phyloP scores from a whole-genome alignment of 2,888 invertebrate species.

The Drosophila siamana region DNA sequence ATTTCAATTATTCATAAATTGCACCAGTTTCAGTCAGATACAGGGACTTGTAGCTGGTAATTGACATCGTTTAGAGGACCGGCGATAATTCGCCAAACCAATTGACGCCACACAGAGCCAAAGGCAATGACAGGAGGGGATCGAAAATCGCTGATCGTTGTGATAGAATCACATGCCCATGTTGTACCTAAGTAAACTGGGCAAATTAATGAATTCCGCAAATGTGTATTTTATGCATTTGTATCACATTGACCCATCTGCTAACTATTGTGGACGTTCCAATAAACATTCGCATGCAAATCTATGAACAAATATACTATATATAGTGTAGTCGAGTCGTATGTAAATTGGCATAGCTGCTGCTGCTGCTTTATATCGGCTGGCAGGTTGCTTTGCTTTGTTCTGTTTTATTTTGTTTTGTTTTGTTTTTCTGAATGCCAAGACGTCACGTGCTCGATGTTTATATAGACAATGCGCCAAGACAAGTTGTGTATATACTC shows the following conservation, averaged over 20 bases:
- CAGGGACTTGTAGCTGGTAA: constrained; percentile 36
- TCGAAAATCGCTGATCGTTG: constrained; percentile 13
- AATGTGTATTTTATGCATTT: constrained; percentile 54
- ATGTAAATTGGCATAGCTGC: constrained; percentile 22
- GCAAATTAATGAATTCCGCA: constrained; percentile 63
- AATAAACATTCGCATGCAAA: constrained; percentile 15
- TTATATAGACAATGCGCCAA: background rate
- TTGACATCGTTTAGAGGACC: constrained; percentile 66
- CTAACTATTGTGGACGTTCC: constrained; percentile 42
- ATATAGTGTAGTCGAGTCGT: constrained; percentile 5
- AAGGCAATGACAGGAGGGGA: constrained; percentile 11
- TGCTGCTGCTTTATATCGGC: constrained; percentile 22
- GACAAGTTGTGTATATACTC: background rate
- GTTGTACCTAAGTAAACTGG: constrained; percentile 54
- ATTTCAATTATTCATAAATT: constrained; percentile 17
- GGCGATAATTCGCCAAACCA: constrained; percentile 62
- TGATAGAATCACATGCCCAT: constrained; percentile 50
- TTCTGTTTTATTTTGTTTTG: constrained; percentile 7
- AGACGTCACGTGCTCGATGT: constrained; percentile 32
- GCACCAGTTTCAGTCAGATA: constrained; percentile 23
- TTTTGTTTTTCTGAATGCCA: constrained; percentile 5
- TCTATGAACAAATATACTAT: background rate
- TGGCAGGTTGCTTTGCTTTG: constrained; percentile 9
- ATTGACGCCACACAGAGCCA: constrained; percentile 43
- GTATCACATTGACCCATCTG: constrained; percentile 32